These are phyloP conservation scores for Choloepus hoffmanni DNA, from an alignment of 2,113 vertebrate species.

Conservation along the genomic window DNA sequence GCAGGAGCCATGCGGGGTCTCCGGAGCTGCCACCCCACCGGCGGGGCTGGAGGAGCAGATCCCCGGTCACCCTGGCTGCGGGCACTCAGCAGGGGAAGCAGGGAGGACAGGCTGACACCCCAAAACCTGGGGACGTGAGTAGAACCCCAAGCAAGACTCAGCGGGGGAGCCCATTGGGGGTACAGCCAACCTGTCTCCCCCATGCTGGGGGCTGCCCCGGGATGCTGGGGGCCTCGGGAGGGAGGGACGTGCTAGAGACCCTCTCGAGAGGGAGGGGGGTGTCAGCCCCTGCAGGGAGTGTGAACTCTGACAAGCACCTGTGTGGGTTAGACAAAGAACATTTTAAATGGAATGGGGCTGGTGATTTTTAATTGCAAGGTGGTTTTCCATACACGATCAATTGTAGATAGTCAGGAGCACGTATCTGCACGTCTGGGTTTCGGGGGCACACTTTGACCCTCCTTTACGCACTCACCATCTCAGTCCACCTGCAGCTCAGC, in stretches of 20 bases:
- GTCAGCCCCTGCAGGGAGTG: background rate
- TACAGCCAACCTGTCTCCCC: background rate
- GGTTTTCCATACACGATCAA: background rate
- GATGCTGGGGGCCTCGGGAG: background rate
- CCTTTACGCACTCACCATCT: too few relatives aligned
- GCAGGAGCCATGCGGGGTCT: background rate
- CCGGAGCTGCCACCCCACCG: background rate
- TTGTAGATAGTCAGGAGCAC: background rate
- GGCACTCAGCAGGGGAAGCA: background rate
- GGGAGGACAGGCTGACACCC: background rate
- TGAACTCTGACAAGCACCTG: background rate
- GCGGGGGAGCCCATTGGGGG: too few relatives aligned
- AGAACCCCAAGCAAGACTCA: background rate
- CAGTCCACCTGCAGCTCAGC: too few relatives aligned
- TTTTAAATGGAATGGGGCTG: background rate
- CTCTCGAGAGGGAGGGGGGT: background rate
- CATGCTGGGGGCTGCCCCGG: background rate
- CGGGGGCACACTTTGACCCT: background rate
- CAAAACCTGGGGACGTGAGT: background rate
- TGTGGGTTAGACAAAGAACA: background rate
- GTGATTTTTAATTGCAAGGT: background rate
- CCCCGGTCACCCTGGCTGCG: background rate
- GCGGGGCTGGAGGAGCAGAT: background rate
- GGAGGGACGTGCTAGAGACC: too few relatives aligned
- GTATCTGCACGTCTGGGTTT: too few relatives aligned